Conservation (phyloP, 2,113 vertebrate genomes). For the Galeopterus variegatus region DNA sequence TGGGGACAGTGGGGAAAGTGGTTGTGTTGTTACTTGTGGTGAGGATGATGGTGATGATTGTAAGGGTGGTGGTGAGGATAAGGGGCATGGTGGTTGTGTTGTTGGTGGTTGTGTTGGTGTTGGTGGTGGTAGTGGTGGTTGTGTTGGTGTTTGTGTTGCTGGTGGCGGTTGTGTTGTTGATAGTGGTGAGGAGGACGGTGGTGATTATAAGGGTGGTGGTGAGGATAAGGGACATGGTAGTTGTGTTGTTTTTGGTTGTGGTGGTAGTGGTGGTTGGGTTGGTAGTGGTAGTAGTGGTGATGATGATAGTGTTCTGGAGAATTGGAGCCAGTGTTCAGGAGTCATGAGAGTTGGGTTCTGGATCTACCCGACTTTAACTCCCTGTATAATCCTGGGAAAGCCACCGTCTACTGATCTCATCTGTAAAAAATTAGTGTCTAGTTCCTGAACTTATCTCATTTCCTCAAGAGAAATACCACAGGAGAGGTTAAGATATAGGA, state of each 20-base stretch:
- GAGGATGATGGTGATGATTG: not conserved
- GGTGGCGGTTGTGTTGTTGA: rapidly evolving
- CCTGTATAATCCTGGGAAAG: not conserved
- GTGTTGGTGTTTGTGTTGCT: not conserved
- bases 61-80: no score
- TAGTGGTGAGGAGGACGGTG: not conserved
- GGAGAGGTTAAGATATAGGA: not conserved
- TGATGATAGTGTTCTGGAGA: not conserved
- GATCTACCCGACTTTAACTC: not conserved
- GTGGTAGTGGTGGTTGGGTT: not conserved
- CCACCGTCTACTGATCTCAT: not conserved
- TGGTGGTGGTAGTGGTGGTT: not conserved
- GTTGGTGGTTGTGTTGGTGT: no score
- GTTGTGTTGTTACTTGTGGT: not conserved
- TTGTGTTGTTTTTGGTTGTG: not conserved
- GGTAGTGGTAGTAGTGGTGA: not conserved
- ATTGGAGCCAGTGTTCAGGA: not conserved
- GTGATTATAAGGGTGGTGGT: not conserved
- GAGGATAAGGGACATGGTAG: no score
- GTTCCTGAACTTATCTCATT: not conserved
- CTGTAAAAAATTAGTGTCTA: not conserved
- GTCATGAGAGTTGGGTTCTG: not conserved
- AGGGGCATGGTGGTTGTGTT: no score
- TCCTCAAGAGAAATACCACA: not conserved
- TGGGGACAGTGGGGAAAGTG: not conserved